Evolutionary conservation across 2,888 invertebrate genomes (phyloP).

Genomic region (Drosophila eohydei): DNA sequence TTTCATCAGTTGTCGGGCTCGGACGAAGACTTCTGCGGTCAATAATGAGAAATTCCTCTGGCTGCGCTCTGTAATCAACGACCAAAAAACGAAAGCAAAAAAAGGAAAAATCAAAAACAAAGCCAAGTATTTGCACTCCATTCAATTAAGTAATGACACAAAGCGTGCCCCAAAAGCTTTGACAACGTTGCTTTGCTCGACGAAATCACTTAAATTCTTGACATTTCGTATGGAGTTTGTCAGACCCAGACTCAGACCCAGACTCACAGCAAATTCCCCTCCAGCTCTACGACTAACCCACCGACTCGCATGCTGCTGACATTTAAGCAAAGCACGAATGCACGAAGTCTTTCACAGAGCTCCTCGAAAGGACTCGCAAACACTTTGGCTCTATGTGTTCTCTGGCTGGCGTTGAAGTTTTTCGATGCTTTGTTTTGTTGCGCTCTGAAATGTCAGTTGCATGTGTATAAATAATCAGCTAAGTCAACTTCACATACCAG

Average conservation of each 20-base stretch:
- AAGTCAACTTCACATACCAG: slow-evolving; percentile 49
- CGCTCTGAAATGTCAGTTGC: slow-evolving; percentile 63
- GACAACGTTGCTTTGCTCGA: slow-evolving; percentile 43
- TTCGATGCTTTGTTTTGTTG: slow-evolving; percentile 48
- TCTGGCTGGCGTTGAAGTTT: slow-evolving; percentile 31
- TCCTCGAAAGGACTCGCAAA: slow-evolving; percentile 32
- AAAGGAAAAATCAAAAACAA: slow-evolving; percentile 37
- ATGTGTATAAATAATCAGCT: slow-evolving; percentile 61
- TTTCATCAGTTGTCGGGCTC: slow-evolving; percentile 52
- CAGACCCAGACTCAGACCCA: neutral
- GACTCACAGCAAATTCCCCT: neutral
- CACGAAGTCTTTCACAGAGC: slow-evolving; percentile 39
- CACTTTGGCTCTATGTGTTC: slow-evolving; percentile 12
- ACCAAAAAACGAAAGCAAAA: slow-evolving; percentile 17
- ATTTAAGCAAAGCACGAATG: slow-evolving; percentile 38
- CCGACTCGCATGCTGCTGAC: slow-evolving; percentile 37
- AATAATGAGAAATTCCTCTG: slow-evolving; percentile 76
- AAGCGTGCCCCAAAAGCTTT: slow-evolving; percentile 38
- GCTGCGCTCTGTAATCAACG: slow-evolving; percentile 64
- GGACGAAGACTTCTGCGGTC: slow-evolving; percentile 67
- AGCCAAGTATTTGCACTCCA: slow-evolving; percentile 70
- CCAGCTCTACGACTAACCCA: neutral
- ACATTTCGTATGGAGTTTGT: slow-evolving; percentile 37
- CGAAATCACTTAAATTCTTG: slow-evolving; percentile 72
- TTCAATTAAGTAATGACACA: slow-evolving; percentile 73